Conservation (phyloP, 1,140 invertebrate genomes). For the Parasteatoda tepidariorum region DNA sequence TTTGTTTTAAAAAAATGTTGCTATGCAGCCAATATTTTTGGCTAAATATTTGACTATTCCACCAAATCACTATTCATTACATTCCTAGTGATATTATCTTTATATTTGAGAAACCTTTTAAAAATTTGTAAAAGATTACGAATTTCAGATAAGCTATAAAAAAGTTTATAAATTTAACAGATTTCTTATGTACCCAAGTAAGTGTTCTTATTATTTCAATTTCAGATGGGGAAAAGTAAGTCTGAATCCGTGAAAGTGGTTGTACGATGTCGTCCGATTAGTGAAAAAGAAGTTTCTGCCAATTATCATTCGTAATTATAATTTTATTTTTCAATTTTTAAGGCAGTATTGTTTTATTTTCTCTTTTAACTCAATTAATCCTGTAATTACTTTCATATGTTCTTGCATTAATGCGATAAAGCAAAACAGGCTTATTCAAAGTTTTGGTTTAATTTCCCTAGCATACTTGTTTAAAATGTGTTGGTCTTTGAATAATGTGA, state of each 20-base stretch:
- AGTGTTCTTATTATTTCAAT: no score
- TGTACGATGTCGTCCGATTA: slow-evolving; percentile 90
- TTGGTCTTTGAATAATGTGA: neutral
- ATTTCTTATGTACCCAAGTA: no score
- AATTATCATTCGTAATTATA: slow-evolving; percentile 73
- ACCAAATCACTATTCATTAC: no score
- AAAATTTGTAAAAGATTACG: no score
- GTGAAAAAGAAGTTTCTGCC: slow-evolving; percentile 81
- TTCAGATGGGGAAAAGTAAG: slow-evolving; percentile 4
- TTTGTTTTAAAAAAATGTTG: no score
- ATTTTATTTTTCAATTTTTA: neutral
- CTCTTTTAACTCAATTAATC: neutral
- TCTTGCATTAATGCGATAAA: neutral
- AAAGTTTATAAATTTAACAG: no score
- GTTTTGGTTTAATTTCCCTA: neutral
- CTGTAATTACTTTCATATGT: neutral
- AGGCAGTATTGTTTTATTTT: neutral
- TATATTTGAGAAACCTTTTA: no score
- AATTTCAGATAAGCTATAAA: no score
- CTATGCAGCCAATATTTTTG: no score
- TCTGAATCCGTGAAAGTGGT: slow-evolving; percentile 86
- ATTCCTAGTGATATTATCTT: no score
- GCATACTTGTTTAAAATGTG: neutral
- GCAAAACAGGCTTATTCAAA: neutral
- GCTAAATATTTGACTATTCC: no score